phyloP scores from a whole-genome alignment of 2,888 invertebrate species.

The Melieria picta region DNA sequence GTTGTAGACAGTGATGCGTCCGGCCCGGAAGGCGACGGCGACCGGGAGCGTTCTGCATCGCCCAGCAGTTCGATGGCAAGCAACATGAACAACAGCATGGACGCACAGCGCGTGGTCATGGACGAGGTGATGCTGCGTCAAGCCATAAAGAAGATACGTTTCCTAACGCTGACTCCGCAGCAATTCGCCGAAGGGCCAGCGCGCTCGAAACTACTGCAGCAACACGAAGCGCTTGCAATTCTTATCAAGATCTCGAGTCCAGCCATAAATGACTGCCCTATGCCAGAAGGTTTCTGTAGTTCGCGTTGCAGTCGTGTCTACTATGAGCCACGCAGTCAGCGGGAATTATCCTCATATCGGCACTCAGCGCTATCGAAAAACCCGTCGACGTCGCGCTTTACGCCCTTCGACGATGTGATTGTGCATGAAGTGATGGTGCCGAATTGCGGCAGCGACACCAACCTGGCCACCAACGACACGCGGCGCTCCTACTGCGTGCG shows the following conservation, averaged over 20 bases:
- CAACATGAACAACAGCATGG: constrained; percentile 56
- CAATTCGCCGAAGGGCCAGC: constrained; percentile 87
- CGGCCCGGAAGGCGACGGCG: constrained; percentile 34
- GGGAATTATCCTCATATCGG: constrained; percentile 56
- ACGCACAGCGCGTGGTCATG: constrained; percentile 56
- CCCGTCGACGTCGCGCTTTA: constrained; percentile 36
- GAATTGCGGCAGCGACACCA: constrained; percentile 36
- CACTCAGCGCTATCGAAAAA: constrained; percentile 42
- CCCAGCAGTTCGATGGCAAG: constrained; percentile 40
- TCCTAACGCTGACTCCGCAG: constrained; percentile 81
- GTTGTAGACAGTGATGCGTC: constrained; percentile 59
- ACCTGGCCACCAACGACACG: constrained; percentile 63
- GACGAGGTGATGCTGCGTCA: constrained; percentile 69
- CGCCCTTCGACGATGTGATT: constrained; percentile 61
- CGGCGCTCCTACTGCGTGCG: constrained; percentile 77
- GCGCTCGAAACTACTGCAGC: constrained; percentile 76
- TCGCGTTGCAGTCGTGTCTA: constrained; percentile 62
- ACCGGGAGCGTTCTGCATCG: constrained; percentile 14
- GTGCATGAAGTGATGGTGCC: constrained; percentile 41
- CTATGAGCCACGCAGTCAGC: constrained; percentile 59
- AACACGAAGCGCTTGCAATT: constrained; percentile 82
- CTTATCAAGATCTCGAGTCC: constrained; percentile 84
- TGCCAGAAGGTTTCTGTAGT: constrained; percentile 80
- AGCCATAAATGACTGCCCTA: constrained; percentile 72
- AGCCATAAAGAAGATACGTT: constrained; percentile 80